phyloP scores from a whole-genome alignment of 2,113 vertebrate species.

The Struthio camelus region DNA sequence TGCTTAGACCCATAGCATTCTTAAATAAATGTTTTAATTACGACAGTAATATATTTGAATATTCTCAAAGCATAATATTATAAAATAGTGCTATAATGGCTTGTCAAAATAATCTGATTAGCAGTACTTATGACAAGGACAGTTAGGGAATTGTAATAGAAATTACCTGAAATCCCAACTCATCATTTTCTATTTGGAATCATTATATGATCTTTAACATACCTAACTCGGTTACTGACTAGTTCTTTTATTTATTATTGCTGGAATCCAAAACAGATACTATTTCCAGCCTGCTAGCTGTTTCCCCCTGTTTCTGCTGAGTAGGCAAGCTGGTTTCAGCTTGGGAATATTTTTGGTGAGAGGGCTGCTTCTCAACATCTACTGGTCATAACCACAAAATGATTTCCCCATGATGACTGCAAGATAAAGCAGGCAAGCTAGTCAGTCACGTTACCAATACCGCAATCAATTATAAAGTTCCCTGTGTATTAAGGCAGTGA shows the following conservation, averaged over 20 bases:
- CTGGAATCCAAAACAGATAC: background rate
- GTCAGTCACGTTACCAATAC: background rate
- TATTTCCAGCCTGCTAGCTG: background rate
- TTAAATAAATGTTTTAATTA: background rate
- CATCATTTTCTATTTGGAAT: background rate
- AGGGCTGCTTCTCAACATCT: constrained; percentile 11
- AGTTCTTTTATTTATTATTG: background rate
- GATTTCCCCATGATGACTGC: constrained; percentile 6
- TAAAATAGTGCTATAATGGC: background rate
- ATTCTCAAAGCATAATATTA: background rate
- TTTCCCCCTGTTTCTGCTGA: background rate
- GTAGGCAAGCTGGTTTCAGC: background rate
- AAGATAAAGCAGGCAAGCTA: constrained; percentile 8
- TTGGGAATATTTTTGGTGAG: background rate
- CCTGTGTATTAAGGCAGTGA: background rate
- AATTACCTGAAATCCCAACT: background rate
- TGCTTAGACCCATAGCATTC: background rate
- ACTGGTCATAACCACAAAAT: constrained; percentile 19
- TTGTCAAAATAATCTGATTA: background rate
- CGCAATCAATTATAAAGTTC: constrained; percentile 27
- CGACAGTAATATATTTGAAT: background rate
- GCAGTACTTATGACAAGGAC: background rate
- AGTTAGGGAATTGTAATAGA: background rate
- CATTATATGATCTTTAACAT: background rate
- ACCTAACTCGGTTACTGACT: background rate